Evolutionary conservation across 2,888 invertebrate species (phyloP).

Genomic region (Embidobia sp.): DNA sequence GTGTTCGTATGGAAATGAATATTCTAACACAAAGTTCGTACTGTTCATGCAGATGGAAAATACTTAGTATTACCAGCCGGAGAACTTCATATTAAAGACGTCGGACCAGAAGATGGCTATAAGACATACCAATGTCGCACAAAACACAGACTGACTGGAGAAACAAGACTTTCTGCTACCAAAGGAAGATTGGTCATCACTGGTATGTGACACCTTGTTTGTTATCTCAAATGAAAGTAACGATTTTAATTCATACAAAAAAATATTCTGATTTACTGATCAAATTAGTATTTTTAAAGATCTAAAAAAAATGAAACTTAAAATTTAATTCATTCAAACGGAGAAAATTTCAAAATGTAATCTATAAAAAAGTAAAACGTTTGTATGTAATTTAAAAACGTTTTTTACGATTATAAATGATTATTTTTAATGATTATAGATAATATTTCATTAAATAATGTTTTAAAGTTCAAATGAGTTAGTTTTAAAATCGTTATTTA

Average conservation of each 20-base stretch:
- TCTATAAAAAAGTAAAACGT: too few species aligned
- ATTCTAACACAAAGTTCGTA: neutral
- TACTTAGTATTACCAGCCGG: conserved; percentile 97
- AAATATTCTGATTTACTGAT: too few species aligned
- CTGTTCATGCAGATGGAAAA: conserved; percentile 90
- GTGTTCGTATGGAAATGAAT: neutral
- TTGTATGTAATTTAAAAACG: too few species aligned
- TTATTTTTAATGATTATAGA: too few species aligned
- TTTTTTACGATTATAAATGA: too few species aligned
- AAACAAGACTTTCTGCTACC: conserved; percentile 95
- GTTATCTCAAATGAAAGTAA: conserved; percentile 71
- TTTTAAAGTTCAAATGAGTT: neutral
- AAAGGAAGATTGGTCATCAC: conserved; percentile 97
- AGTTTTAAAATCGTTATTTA: conserved; percentile 40
- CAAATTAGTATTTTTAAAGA: too few species aligned
- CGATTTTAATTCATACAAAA: conserved; percentile 66
- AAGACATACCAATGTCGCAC: conserved; percentile 97
- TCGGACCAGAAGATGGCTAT: conserved; percentile 96
- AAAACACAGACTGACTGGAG: conserved; percentile 95
- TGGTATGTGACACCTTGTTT: conserved; percentile 86
- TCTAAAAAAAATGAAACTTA: too few species aligned
- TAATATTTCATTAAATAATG: too few species aligned
- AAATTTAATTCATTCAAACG: too few species aligned
- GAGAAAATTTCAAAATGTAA: too few species aligned
- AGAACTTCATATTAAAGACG: conserved; percentile 97